phyloP scores from a whole-genome alignment of 2,113 vertebrate species.

The Oryzias curvinotus region DNA sequence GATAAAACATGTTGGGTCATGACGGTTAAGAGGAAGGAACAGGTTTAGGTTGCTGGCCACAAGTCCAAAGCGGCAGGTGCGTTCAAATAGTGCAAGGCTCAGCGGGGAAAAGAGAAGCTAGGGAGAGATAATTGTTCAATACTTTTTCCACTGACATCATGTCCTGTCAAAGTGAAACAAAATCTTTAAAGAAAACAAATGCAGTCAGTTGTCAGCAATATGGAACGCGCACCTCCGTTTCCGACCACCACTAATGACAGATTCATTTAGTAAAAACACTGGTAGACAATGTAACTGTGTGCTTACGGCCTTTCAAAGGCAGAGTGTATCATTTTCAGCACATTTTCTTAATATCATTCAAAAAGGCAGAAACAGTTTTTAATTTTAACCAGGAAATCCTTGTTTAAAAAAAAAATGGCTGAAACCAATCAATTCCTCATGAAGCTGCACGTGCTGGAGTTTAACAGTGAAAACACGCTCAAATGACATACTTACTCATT shows the following conservation, averaged over 20 bases:
- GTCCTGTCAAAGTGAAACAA: conserved; percentile 66
- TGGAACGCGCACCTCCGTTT: conserved; percentile 32
- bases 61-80: conserved; percentile 35
- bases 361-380: conserved; percentile 49
- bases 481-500: conserved; percentile 38
- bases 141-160: conserved; percentile 63
- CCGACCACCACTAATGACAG: conserved; percentile 40
- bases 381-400: conserved; percentile 69
- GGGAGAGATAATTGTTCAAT: conserved; percentile 32
- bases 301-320: conserved; percentile 22
- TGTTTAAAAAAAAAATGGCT: conserved; percentile 29
- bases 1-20: background rate
- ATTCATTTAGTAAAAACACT: conserved; percentile 33
- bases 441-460: conserved; percentile 52
- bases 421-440: conserved; percentile 60
- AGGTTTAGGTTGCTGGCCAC: conserved; percentile 9
- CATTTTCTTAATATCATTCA: conserved; percentile 62
- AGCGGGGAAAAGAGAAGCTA: conserved; percentile 38
- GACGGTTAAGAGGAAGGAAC: background rate
- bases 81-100: conserved; percentile 17
- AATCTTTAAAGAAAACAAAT: conserved; percentile 69
- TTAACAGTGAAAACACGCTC: conserved; percentile 64
- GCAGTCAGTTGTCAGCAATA: conserved; percentile 46
- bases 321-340: conserved; percentile 36
- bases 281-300: conserved; percentile 30